Base-by-base conservation (phyloP, 2,113 vertebrate species). In the Chrysochloris asiatica region DNA sequence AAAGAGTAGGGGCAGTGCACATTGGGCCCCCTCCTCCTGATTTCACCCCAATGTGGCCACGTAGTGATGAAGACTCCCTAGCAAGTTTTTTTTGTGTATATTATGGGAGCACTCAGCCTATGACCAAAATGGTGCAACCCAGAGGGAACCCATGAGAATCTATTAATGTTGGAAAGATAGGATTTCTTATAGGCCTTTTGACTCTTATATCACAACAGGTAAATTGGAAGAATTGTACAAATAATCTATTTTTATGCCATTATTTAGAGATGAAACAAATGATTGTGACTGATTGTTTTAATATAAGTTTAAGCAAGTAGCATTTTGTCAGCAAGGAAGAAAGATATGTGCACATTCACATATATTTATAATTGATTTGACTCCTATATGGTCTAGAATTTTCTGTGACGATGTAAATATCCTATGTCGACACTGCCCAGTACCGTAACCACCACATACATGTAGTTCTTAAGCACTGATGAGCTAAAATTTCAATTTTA, bases 231-330 rank as follows among this genome's bases (percentile, higher is more conserved):
- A 86, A 78, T 38, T 48, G 5, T 45, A 50, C 54, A 50, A 30
- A 33, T 78, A 47, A 61, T 24, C 69, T 90, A 47, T 82, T 85
- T 90, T 93, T 85, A 71, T 94, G 24, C 48, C 8, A 8, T 38
- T 78, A n/a, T n/a, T 48, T 84, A n/a, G 16, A 17, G 22, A 65
- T 52, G 36, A 80, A 59, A 41, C 33, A 56, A 30, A 65, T 28
- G 47, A 86, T 52, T 79, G 59, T 56, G 56, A 19, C 48, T 65
- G 11, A 26, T 10, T 65, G 36, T 43, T 22, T 88, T 76, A 83
- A 82, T 56, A 59, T 28, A 59, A 54, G 33, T 43, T 61, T 45
- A 38, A 43, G 38, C 6, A 56, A 80, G 78, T 38, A 73, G 79
- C 26, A 41, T 54, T 54, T 48, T 67, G 36, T 73, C 82, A 76